Base-by-base conservation (phyloP, 2,888 invertebrate species). In the Andrena minutula region DNA sequence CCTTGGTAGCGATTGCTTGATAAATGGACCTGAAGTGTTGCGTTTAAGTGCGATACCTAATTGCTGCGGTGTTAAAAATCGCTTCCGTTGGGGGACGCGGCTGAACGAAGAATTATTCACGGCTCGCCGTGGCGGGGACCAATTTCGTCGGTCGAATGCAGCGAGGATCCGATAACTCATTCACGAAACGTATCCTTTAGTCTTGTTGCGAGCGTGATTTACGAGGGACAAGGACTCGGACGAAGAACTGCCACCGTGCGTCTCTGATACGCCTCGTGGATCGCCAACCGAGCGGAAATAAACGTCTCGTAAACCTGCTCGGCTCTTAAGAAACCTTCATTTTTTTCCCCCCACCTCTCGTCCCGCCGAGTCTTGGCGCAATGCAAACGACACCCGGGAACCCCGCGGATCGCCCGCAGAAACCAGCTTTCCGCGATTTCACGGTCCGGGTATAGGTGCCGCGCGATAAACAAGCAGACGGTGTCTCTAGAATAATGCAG, bases 231-330 rank as follows among this genome's bases (percentile, higher is more conserved):
- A 72, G 82, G 60, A 75, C 79, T 79, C 75, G 75, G 71, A 86
- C 75, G 76, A 82, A 79, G 74, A 83, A 82, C 75, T 82, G 85
- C 86, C 87, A 84, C 84, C 76, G 87, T 79, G 81, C 66, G 75
- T 82, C 85, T 82, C 82, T 75, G 86, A 90, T 86, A 90, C 85
- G 84, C 81, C 84, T 85, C 81, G 84, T 70, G 84, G 72, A 88
- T 84, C 81, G 87, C 86, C 88, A 87, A 87, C 89, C 83, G 86
- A 88, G 89, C 89, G 89, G 88, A 90, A 89, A 90, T 89, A 88
- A 89, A 90, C 85, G 86, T 84, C 86, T 83, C 80, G 84, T 87
- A 87, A 89, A 85, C 87, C 83, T 86, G 85, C 88, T 86, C 72
- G 83, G 64, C 79, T 71, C 83, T 82, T 82, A 75, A 81, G 80